Evolutionary conservation across 2,797 vertebrate species (phyloP), one percentile per base, ranked within the genome.

Genomic region (Sebastes diploproa): DNA sequence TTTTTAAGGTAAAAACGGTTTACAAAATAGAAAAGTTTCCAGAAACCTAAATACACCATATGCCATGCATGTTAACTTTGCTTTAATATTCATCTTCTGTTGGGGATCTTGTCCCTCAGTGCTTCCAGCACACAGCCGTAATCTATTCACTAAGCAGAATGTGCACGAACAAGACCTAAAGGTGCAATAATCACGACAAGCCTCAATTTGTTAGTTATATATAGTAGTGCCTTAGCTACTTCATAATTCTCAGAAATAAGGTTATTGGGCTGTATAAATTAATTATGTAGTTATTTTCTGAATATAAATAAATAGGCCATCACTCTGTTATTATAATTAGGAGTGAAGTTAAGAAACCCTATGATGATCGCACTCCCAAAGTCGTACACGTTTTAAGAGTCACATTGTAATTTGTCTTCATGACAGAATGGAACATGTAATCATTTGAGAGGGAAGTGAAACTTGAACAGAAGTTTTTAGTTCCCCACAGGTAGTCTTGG

Each of bases 51-150:
- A 78, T 84, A 83, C 62, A 75, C 29, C 22, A 62, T 83, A 82
- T 75, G 83, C 76, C 89, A 93, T 92, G 90, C 89, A 91, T 81
- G 70, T 86, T 89, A 84, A 83, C 36, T 71, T 84, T 73, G 80
- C 86, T 72, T 85, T 65, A 77, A 86, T 82, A 68, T 80, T 70
- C 30, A 84, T 87, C 67, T 77, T 66, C 52, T 80, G 42, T 62
- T 79, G 27, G 65, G 86, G 71, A 86, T 73, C 52, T 77, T 59
- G 59, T 64, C 77, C 75, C 52, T 83, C 36, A 72, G 83, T 87
- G 85, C 81, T 83, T 84, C 61, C 70, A 85, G 77, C 78, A 88
- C 72, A 75, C 14, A 80, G 75, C 55, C 60, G 32, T 32, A 36
- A 82, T 83, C 55, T 78, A 83, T 52, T 87, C 46, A 81, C 69